Evolutionary conservation across 37 sponge, comb jelly and placozoan genomes (phyloP).

Genomic region (Crambe crambe): DNA sequence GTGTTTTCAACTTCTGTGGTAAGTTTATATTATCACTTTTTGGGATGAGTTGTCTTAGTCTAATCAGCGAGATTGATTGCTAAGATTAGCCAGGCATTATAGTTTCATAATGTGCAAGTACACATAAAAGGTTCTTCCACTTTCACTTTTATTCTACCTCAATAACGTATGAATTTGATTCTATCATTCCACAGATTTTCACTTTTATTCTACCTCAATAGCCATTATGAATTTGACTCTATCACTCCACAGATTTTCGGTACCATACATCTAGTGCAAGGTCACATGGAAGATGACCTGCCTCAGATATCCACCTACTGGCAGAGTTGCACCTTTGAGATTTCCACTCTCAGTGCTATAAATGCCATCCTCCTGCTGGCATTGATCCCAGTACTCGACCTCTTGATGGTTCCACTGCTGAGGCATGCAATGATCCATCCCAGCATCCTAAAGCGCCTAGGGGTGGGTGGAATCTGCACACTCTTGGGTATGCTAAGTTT

Average conservation of each 20-base stretch:
- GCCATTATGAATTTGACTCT: too few species aligned
- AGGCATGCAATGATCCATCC: slow-evolving; percentile 7
- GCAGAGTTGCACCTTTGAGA: slow-evolving; percentile 1
- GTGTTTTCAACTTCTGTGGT: slow-evolving; percentile 35
- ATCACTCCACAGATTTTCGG: slow-evolving; percentile 46
- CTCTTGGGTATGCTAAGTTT: slow-evolving; percentile 18
- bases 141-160: too few species aligned
- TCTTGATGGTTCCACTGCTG: slow-evolving; percentile 26
- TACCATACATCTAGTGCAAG: slow-evolving; percentile 15
- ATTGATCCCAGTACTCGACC: slow-evolving; percentile 41
- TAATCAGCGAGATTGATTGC: neutral
- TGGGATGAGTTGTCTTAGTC: neutral
- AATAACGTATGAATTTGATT: too few species aligned
- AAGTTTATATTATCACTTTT: neutral
- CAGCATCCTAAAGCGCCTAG: slow-evolving; percentile 40
- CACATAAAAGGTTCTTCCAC: neutral
- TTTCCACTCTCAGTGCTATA: slow-evolving; percentile 2
- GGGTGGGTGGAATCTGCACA: slow-evolving; percentile 10
- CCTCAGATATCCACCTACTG: neutral
- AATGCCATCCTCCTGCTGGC: slow-evolving; percentile 23
- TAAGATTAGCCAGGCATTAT: neutral
- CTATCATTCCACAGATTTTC: too few species aligned
- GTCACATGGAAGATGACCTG: slow-evolving; percentile 17
- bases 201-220: too few species aligned
- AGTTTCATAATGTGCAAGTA: neutral